Evolutionary conservation across 1,140 invertebrate genomes (phyloP).

Genomic region (Bombyx mandarina): DNA sequence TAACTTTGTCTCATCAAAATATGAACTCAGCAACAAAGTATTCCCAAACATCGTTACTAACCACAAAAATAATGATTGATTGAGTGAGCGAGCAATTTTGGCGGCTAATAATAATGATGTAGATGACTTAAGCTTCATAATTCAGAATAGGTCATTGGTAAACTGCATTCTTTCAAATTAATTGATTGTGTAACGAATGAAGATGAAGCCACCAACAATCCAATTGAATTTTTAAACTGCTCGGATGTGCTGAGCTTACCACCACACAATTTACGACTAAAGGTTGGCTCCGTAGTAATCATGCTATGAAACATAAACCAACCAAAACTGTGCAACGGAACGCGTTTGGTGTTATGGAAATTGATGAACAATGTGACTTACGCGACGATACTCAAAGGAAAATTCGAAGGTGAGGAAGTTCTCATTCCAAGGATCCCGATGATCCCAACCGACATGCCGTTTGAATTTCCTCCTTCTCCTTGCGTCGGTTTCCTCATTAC

Average conservation of each 20-base stretch:
- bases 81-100: constrained; percentile 28
- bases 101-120: constrained; percentile 26
- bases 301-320: not conserved
- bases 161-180: constrained; percentile 28
- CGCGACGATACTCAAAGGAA: too few relatives aligned
- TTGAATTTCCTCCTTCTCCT: too few relatives aligned
- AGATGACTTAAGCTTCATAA: constrained; percentile 25
- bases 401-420: too few relatives aligned
- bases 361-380: too few relatives aligned
- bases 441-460: too few relatives aligned
- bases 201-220: constrained; percentile 25
- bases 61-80: constrained; percentile 32
- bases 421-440: too few relatives aligned
- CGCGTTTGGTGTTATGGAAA: too few relatives aligned
- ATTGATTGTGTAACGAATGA: constrained; percentile 24
- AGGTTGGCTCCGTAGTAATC: constrained; percentile 13
- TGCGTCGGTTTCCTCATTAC: too few relatives aligned
- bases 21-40: constrained; percentile 39
- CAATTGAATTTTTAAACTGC: constrained; percentile 13
- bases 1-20: constrained; percentile 28
- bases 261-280: constrained; percentile 6
- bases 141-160: constrained; percentile 24
- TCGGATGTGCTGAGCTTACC: constrained; percentile 15
- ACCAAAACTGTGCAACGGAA: too few relatives aligned
- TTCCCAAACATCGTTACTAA: constrained; percentile 23